These are phyloP conservation scores for Atopsyche davidsoni DNA, from an alignment of 1,140 invertebrate species.

Conservation along the genomic window DNA sequence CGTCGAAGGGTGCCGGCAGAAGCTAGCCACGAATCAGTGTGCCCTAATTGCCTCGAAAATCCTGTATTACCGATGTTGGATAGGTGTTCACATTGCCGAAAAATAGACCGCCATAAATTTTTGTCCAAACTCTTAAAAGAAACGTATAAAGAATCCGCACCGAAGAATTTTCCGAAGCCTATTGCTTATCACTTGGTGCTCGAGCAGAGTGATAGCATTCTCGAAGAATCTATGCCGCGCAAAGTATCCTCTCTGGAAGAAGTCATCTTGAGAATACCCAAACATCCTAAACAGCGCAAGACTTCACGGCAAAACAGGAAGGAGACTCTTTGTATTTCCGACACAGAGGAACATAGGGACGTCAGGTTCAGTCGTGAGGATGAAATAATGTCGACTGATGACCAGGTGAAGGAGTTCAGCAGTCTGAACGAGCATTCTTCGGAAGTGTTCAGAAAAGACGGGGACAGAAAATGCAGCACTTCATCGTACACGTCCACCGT, in stretches of 20 bases:
- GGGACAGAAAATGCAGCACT: no score
- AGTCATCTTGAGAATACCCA: constrained; percentile 42
- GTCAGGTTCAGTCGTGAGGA: not conserved
- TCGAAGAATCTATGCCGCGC: constrained; percentile 34
- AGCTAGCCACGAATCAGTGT: no score
- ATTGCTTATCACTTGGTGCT: constrained; percentile 45
- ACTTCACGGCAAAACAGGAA: constrained; percentile 5
- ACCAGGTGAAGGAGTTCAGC: constrained; percentile 23
- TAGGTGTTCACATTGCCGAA: constrained; percentile 28
- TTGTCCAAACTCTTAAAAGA: constrained; percentile 8
- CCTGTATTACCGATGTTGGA: no score
- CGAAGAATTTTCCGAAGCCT: constrained; percentile 34
- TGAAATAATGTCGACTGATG: constrained; percentile 24
- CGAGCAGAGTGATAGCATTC: constrained; percentile 43
- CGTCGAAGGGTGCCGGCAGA: no score
- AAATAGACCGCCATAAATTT: not conserved
- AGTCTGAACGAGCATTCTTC: constrained; percentile 19
- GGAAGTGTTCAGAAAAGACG: not conserved
- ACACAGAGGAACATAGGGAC: not conserved
- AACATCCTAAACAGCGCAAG: constrained; percentile 33
- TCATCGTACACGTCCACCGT: no score
- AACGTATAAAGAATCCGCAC: constrained; percentile 31
- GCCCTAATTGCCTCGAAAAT: no score
- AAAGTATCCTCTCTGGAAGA: constrained; percentile 34
- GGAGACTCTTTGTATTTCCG: not conserved